Base-by-base conservation (phyloP, 2,797 vertebrate genomes). In the Coccyzus lansbergi region DNA sequence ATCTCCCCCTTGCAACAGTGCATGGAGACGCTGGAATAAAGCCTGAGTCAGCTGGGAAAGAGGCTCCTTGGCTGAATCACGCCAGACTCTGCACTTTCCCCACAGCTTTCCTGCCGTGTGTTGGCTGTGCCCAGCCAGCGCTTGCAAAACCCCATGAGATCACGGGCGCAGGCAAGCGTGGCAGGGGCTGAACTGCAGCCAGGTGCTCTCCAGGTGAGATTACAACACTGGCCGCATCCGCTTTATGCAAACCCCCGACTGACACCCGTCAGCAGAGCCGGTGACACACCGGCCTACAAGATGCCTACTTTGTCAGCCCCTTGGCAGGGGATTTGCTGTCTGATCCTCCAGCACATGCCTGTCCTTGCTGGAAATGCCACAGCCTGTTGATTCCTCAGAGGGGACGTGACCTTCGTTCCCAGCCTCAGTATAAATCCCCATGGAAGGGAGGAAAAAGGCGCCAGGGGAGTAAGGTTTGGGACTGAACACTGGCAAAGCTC, bases 191-290 rank as follows among this genome's bases (percentile, higher is more conserved):
- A 88, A 76, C 75, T 14, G 24, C 74, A 71, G 63, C 80, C 52
- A 74, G 93, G 79, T 21, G 38, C 72, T 94, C 92, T 93, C 60
- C 77, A 53, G 82, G 83, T 93, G 95, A 93, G 88, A 72, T 95
- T 93, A 76, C 48, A 38, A n/a, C 82, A 91, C 68, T 3, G 1
- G 53, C 51, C 0, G 0, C 70, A 49, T 70, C 80, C 0, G 1
- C 26, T 36, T 33, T 19, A 0, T 42, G 77, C 75, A 76, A 84
- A 95, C 59, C 20, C 56, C 48, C 2, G 1, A 11, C 58, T 79
- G 83, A 33, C 55, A 55, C 16, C 58, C 75, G 56, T 22, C 12
- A 38, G 48, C 44, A 44, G 62, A 76, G 71, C 40, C 0, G 0
- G 56, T 77, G 69, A 70, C 69, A 62, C 69, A 17, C 10, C 64